Evolutionary conservation across 2,888 invertebrate genomes (phyloP).

Genomic region (Brassicogethes aeneus): DNA sequence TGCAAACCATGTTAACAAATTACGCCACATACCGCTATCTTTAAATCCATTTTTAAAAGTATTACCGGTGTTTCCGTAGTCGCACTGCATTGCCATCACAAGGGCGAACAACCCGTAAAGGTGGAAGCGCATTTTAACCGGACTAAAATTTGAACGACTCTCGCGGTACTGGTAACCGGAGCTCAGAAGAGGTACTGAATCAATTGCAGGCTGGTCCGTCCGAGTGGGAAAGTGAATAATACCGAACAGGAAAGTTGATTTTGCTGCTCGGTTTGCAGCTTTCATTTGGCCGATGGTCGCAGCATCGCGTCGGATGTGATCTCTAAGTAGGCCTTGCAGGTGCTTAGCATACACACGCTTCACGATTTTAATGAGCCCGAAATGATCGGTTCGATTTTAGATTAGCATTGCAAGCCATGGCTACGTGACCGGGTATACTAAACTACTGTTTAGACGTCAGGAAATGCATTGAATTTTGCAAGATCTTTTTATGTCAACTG

Average conservation of each 20-base stretch:
- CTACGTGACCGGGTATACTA: too few relatives aligned
- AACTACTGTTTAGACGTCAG: too few relatives aligned
- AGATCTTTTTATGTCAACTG: too few relatives aligned
- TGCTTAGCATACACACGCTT: constrained; percentile 1
- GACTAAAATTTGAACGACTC: constrained; percentile 6
- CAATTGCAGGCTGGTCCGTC: neutral
- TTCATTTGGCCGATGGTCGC: neutral
- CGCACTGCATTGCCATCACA: constrained; percentile 12
- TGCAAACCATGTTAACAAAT: neutral
- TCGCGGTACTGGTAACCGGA: neutral
- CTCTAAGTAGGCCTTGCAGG: neutral
- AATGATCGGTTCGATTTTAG: neutral
- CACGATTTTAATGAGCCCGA: neutral
- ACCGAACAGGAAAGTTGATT: neutral
- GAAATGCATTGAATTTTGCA: too few relatives aligned
- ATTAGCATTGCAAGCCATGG: too few relatives aligned
- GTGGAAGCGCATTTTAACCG: constrained; percentile 10
- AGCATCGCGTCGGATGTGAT: neutral
- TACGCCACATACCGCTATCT: constrained; percentile 6
- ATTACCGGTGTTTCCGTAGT: constrained; percentile 11
- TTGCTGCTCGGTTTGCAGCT: neutral
- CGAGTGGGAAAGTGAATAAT: constrained; percentile 18
- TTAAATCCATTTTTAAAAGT: constrained; percentile 15
- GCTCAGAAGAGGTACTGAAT: neutral
- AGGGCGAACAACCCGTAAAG: constrained; percentile 8